Percentiles rank a stretch among this genome's conserved stretches.
Conservation (phyloP, 2,797 vertebrate species). For the Echeneis naucrates region DNA sequence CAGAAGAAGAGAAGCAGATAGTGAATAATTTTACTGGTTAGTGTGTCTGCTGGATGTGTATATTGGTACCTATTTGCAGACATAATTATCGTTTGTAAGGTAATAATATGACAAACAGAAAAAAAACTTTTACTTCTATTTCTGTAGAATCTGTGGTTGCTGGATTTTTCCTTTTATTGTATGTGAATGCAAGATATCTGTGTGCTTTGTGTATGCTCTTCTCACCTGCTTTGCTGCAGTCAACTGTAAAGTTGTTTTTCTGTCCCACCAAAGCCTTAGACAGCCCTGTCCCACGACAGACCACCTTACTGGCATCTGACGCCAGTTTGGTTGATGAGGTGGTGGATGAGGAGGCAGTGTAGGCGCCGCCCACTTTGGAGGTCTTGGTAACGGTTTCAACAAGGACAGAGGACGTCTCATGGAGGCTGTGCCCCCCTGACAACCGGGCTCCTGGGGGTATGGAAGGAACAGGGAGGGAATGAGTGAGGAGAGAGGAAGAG, state of each 20-base stretch:
- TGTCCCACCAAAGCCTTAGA: conserved; percentile 90
- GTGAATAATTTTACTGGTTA: neutral
- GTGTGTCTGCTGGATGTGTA: neutral
- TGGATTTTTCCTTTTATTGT: conserved; percentile 6
- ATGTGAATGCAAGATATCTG: neutral
- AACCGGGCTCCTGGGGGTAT: conserved; percentile 86
- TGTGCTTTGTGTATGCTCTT: neutral
- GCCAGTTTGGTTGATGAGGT: conserved; percentile 87
- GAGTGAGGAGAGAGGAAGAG: conserved; percentile 6
- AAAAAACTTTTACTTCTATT: conserved; percentile 12
- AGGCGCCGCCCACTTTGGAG: conserved; percentile 86
- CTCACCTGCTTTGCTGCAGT: conserved; percentile 96
- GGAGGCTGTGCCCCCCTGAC: conserved; percentile 96
- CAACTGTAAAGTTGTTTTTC: conserved; percentile 94
- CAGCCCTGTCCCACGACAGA: conserved; percentile 90
- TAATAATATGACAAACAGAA: neutral
- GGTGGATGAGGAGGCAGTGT: conserved; percentile 82
- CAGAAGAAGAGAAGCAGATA: conserved; percentile 1
- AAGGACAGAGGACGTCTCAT: conserved; percentile 94
- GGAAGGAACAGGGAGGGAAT: conserved; percentile 15
- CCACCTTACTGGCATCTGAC: conserved; percentile 93
- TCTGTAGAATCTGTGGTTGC: neutral
- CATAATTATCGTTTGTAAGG: neutral
- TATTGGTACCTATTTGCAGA: conserved; percentile 12
- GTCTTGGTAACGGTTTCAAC: conserved; percentile 93